Evolutionary conservation across 2,888 invertebrate genomes (phyloP), one percentile per base, ranked within the genome.

Genomic region (Eupithecia dodoneata): DNA sequence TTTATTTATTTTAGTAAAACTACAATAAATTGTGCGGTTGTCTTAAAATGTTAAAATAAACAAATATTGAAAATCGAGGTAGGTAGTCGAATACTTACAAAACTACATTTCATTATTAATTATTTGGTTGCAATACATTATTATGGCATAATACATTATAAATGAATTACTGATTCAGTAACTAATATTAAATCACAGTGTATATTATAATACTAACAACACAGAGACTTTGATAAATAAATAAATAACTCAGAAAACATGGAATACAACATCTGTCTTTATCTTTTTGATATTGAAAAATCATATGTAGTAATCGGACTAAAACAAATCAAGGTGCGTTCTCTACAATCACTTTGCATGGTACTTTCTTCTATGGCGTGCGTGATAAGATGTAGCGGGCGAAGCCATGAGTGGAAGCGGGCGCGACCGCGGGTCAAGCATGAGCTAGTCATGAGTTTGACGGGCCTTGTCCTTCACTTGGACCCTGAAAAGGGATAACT

Each of bases 401-500:
- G 41, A 13, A 42, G 42, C 6, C 41, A 66, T 7, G 41, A 15
- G 66, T 15, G 42, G 66, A 42, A 65, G 65, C 41, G 65, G 41
- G 41, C 9, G 65, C 13, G 65, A 41, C 6, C 6, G 5, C 41
- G 65, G 65, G 5, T 65, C 66, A 66, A 6, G 13, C 30, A 63
- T 63, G 30, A 63, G 15, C 66, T 72, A 59, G 30, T 63, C 63
- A 63, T 63, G 18, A 63, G 12, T 63, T 63, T 18, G 45, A 55
- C 66, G 52, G 45, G 55, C 55, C 75, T 45, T 66, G 66, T 42
- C 66, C 67, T 30, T 41, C 30, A 66, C 52, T 55, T n/a, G 76
- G 7, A 9, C 73, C 76, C 76, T 76, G 76, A n/a, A 76, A 76
- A 73, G 44, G 45, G 3, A 59, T 42, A 13, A 15, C 4, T 42